Percentiles rank a stretch among this genome's conserved stretches.
Evolutionary conservation across 2,888 invertebrate genomes (phyloP).

Genomic region (Cephus runcator): DNA sequence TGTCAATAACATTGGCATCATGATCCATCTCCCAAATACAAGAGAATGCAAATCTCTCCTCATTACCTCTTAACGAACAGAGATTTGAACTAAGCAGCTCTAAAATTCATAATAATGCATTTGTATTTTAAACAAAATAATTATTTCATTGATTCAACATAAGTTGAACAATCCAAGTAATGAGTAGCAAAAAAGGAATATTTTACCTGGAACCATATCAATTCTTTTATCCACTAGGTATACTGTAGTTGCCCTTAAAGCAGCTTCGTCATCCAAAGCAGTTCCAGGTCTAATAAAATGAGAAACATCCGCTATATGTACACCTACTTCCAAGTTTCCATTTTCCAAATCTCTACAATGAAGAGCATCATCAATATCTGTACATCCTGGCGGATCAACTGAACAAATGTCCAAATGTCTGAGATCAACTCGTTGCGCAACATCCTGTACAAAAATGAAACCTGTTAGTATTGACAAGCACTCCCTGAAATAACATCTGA

Average conservation of each 20-base stretch:
- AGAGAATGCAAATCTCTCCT: constrained; percentile 94
- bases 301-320: constrained; percentile 98
- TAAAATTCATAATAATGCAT: constrained; percentile 50
- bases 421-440: constrained; percentile 83
- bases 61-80: constrained; percentile 91
- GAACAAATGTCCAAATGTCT: constrained; percentile 90
- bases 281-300: constrained; percentile 95
- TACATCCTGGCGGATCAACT: constrained; percentile 98
- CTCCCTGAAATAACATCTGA: constrained; percentile 6
- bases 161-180: no score
- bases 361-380: constrained; percentile 98
- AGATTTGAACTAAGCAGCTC: constrained; percentile 94
- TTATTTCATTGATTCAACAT: not conserved
- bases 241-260: constrained; percentile 94
- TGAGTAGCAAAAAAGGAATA: not conserved
- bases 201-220: constrained; percentile 80
- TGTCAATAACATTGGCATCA: constrained; percentile 82
- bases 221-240: constrained; percentile 94
- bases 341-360: constrained; percentile 84
- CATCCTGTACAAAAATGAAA: constrained; percentile 70
- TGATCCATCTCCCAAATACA: constrained; percentile 93
- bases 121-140: constrained; percentile 6
- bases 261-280: constrained; percentile 92
- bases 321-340: constrained; percentile 87
- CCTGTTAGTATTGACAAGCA: not conserved